These are phyloP conservation scores for Dolichopus griseipennis DNA, from an alignment of 2,888 invertebrate species.

Conservation along the genomic window DNA sequence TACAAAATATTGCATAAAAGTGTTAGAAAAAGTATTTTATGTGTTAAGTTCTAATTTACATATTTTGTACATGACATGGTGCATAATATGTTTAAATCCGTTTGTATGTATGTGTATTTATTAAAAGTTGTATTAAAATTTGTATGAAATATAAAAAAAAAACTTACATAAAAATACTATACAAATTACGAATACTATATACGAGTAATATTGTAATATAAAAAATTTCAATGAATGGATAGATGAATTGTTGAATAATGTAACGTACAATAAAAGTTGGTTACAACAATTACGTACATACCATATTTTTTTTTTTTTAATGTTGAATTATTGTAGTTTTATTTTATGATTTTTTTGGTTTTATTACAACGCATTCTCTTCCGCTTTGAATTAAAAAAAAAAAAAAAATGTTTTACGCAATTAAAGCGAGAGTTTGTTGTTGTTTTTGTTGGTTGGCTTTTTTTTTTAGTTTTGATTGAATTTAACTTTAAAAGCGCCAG, in stretches of 20 bases:
- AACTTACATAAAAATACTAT: too few relatives aligned
- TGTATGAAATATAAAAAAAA: too few relatives aligned
- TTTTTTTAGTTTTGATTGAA: background rate
- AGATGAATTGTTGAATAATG: background rate
- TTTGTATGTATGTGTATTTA: too few relatives aligned
- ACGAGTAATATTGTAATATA: background rate
- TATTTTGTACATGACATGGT: too few relatives aligned
- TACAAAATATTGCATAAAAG: too few relatives aligned
- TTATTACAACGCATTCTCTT: slow-evolving; percentile 6
- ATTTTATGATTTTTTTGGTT: too few relatives aligned
- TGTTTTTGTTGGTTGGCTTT: background rate
- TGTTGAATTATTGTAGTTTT: too few relatives aligned
- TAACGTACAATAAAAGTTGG: background rate
- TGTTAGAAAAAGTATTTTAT: too few relatives aligned
- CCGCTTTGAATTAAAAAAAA: background rate
- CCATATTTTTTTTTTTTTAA: background rate
- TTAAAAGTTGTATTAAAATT: too few relatives aligned
- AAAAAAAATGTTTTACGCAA: background rate
- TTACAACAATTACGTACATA: background rate
- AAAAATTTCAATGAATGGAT: background rate
- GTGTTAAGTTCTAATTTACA: too few relatives aligned
- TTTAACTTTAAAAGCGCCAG: background rate
- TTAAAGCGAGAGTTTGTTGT: background rate
- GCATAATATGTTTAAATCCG: too few relatives aligned
- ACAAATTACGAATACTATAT: too few relatives aligned